Percentiles rank a stretch among this genome's conserved stretches.
These are phyloP conservation scores for Lordiphosa stackelbergi DNA, from an alignment of 1,140 invertebrate genomes.

Conservation along the genomic window DNA sequence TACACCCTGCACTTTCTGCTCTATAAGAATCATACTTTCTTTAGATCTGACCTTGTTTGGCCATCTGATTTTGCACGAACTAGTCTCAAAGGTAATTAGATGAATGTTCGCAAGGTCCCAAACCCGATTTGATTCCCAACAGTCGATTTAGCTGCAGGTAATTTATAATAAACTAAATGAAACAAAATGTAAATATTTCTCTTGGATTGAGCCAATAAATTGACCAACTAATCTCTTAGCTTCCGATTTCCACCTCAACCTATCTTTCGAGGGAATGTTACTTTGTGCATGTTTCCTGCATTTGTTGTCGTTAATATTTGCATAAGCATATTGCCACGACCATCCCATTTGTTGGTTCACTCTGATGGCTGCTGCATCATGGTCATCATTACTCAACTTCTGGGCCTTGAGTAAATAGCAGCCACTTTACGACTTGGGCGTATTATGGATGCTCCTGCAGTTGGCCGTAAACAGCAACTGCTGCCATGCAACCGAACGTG, in stretches of 20 bases:
- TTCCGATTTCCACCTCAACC: conserved; percentile 3
- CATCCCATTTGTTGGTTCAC: neutral
- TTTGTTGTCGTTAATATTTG: conserved; percentile 46
- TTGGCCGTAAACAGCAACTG: conserved; percentile 47
- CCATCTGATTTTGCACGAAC: no score
- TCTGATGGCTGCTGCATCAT: conserved; percentile 32
- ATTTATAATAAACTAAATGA: no score
- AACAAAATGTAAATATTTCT: conserved; percentile 3
- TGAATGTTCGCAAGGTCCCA: no score
- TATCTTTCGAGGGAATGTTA: neutral
- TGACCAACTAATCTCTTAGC: conserved; percentile 21
- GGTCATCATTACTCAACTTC: conserved; percentile 55
- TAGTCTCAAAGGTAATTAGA: no score
- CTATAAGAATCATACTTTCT: no score
- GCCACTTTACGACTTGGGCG: conserved; percentile 45
- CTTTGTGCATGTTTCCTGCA: conserved; percentile 23
- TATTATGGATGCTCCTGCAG: conserved; percentile 15
- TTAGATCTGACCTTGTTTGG: no score
- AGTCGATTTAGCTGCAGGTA: no score
- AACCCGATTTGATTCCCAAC: no score
- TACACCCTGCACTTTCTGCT: no score
- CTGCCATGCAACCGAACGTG: conserved; percentile 28
- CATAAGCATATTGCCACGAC: conserved; percentile 38
- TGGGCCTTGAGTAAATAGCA: conserved; percentile 46
- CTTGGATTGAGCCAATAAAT: conserved; percentile 30